Evolutionary conservation across 2,797 vertebrate genomes (phyloP).

Genomic region (Eurystomus glaucurus): DNA sequence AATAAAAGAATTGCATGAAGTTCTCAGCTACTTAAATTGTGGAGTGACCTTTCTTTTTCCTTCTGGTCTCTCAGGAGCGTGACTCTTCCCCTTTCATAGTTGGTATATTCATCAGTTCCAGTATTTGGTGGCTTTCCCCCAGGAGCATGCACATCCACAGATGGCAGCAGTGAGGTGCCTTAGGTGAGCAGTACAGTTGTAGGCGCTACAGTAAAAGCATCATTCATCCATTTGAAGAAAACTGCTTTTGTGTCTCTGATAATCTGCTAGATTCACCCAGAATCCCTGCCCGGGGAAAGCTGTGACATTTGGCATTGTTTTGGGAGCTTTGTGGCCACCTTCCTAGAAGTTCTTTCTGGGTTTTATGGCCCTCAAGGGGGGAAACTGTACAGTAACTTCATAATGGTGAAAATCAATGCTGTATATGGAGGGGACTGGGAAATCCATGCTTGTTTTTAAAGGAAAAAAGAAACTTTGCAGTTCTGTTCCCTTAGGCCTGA

Average conservation of each 20-base stretch:
- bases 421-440: not conserved
- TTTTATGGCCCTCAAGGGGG: not conserved
- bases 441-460: not conserved
- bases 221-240: not conserved
- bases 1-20: not conserved
- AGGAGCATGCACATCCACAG: rapidly evolving
- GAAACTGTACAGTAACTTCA: not conserved
- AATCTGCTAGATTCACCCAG: not conserved
- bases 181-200: not conserved
- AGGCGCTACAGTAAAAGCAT: not conserved
- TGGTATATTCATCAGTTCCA: not conserved
- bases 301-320: conserved; percentile 22
- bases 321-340: not conserved
- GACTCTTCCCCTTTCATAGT: not conserved
- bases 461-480: not conserved
- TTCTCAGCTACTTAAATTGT: not conserved
- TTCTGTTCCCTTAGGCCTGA: not conserved
- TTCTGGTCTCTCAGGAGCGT: not conserved
- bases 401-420: conserved; percentile 1
- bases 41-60: not conserved
- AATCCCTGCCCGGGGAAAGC: conserved; percentile 2
- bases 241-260: not conserved
- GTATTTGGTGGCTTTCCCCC: not conserved
- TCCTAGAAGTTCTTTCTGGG: not conserved
- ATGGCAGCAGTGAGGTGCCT: not conserved